These are phyloP conservation scores for Grantiella picta DNA, from an alignment of 2,113 vertebrate species.

Conservation along the genomic window DNA sequence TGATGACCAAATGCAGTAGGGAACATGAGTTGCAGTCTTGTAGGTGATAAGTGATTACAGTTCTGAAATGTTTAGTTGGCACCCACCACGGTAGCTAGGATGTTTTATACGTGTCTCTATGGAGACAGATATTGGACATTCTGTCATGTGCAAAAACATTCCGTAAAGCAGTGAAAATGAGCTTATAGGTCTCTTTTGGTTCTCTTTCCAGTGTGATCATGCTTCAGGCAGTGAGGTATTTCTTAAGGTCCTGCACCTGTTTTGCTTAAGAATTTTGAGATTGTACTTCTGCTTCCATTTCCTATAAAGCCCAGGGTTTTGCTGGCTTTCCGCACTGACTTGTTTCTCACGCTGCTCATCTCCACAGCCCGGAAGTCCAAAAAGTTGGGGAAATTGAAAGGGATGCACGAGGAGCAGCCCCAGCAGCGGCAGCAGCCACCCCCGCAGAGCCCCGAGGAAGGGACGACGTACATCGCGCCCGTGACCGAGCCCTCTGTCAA, in stretches of 20 bases:
- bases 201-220: background rate
- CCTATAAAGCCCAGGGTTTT: background rate
- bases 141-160: background rate
- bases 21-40: background rate
- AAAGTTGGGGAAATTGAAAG: conserved; percentile 95
- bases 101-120: background rate
- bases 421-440: conserved; percentile 68
- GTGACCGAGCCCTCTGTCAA: conserved; percentile 87
- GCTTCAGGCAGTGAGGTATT: background rate
- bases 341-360: background rate
- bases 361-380: conserved; percentile 93
- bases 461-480: conserved; percentile 81
- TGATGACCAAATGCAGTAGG: background rate
- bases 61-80: background rate
- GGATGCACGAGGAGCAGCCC: conserved; percentile 84
- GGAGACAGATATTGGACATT: background rate
- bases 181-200: background rate
- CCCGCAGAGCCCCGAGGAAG: conserved; percentile 85
- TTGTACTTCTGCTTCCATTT: background rate
- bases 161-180: background rate
- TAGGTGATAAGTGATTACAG: background rate
- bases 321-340: background rate
- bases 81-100: accelerated
- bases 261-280: background rate
- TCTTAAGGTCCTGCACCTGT: background rate